Percentiles rank a stretch among this genome's conserved stretches.
Conservation (phyloP, 2,888 invertebrate species). For the Orthosia cruda region DNA sequence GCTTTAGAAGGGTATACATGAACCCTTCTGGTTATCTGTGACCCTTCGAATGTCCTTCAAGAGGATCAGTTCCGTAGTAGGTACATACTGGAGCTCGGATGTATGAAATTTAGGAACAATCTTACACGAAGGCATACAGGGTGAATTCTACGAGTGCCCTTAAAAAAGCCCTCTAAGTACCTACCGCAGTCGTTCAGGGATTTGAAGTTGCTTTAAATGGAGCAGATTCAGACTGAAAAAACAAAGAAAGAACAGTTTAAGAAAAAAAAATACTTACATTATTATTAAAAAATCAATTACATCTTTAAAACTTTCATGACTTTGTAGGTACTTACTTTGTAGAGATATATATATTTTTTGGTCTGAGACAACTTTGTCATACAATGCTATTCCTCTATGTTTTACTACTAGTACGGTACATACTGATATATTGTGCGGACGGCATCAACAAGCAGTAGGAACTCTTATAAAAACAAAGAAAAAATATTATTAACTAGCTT, state of each 20-base stretch:
- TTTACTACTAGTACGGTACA: neutral
- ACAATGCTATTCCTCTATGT: conserved; percentile 37
- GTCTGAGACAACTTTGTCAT: conserved; percentile 47
- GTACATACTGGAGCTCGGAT: neutral
- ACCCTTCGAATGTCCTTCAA: too few relatives aligned
- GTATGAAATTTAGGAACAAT: neutral
- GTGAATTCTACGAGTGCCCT: neutral
- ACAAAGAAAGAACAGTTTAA: conserved; percentile 30
- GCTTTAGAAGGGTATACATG: too few relatives aligned
- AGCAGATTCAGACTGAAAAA: conserved; percentile 11
- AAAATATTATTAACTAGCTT: too few relatives aligned
- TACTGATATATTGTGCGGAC: neutral
- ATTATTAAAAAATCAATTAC: conserved; percentile 29
- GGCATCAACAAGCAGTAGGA: too few relatives aligned
- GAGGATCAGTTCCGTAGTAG: neutral
- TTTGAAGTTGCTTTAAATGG: conserved; percentile 7
- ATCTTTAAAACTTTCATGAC: conserved; percentile 37
- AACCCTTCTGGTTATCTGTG: too few relatives aligned
- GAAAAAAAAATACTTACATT: too few relatives aligned
- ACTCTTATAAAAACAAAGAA: too few relatives aligned
- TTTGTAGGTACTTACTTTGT: conserved; percentile 10
- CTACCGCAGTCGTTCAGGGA: neutral
- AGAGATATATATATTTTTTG: conserved; percentile 42
- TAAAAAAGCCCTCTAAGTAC: neutral
- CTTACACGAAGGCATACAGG: neutral